A percentile compares a stretch with the other conserved stretches of the same genome.
Evolutionary conservation across 2,888 invertebrate genomes (phyloP).

Genomic region (Polymixis lichenea): DNA sequence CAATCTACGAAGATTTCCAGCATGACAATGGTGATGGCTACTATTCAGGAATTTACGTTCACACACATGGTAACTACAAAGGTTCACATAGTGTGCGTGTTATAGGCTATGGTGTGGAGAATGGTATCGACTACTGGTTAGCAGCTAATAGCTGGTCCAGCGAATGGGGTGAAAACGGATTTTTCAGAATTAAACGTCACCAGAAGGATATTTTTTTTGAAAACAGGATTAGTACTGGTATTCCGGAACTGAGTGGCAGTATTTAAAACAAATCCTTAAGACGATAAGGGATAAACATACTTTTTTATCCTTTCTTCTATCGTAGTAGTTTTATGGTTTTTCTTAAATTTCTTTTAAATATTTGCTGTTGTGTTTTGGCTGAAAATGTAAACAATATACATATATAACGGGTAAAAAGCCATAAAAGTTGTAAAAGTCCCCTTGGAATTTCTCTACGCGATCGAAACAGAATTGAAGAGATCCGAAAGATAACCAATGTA

Average conservation of each 20-base stretch:
- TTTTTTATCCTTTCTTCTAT: background rate
- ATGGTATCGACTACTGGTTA: slow-evolving; percentile 41
- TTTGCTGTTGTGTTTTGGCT: background rate
- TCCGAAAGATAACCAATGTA: too few species aligned
- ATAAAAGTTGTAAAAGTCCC: too few species aligned
- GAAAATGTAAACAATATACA: background rate
- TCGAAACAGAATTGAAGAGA: too few species aligned
- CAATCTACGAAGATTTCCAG: slow-evolving; percentile 32
- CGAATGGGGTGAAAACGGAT: slow-evolving; percentile 40
- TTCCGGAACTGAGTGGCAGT: slow-evolving; percentile 1
- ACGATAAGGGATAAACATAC: background rate
- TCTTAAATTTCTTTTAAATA: background rate
- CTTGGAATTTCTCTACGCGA: too few species aligned
- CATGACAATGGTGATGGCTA: background rate
- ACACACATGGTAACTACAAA: background rate
- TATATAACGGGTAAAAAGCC: background rate
- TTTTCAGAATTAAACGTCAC: slow-evolving; percentile 24
- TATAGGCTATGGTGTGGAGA: slow-evolving; percentile 51
- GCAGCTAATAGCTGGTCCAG: slow-evolving; percentile 47
- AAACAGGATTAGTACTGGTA: background rate
- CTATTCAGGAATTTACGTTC: slow-evolving; percentile 34
- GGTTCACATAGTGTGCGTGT: slow-evolving; percentile 33
- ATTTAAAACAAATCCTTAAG: background rate
- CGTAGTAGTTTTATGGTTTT: background rate
- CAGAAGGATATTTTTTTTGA: slow-evolving; percentile 14